Conservation (phyloP, 2,888 invertebrate genomes). For the Omphaloscelis lunosa region DNA sequence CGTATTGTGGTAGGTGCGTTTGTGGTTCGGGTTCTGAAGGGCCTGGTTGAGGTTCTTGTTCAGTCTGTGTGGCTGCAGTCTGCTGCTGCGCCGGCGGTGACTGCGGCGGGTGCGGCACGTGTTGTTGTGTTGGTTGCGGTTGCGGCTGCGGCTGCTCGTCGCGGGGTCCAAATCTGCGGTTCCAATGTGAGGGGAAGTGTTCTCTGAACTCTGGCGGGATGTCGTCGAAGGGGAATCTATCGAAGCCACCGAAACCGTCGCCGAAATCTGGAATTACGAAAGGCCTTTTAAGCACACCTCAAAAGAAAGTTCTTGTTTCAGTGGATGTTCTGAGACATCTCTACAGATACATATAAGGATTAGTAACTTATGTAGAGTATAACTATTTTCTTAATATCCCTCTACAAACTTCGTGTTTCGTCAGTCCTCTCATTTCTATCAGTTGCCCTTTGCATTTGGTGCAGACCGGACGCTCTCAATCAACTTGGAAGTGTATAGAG, state of each 20-base stretch:
- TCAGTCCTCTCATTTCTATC: too few species aligned
- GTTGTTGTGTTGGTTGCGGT: slow-evolving; percentile 69
- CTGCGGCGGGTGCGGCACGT: slow-evolving; percentile 70
- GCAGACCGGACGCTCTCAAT: too few species aligned
- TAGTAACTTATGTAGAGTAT: slow-evolving; percentile 17
- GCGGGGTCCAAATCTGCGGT: slow-evolving; percentile 81
- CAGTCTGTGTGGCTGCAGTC: slow-evolving; percentile 86
- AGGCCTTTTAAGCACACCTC: slow-evolving; percentile 75
- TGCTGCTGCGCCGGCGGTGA: slow-evolving; percentile 76
- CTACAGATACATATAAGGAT: slow-evolving; percentile 25
- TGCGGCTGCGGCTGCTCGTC: slow-evolving; percentile 78
- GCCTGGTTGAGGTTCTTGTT: slow-evolving; percentile 75
- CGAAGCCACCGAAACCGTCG: slow-evolving; percentile 88
- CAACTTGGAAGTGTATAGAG: too few species aligned
- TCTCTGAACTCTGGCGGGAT: slow-evolving; percentile 88
- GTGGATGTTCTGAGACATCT: slow-evolving; percentile 26
- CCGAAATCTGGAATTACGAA: slow-evolving; percentile 86
- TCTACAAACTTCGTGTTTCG: too few species aligned
- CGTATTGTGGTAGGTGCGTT: slow-evolving; percentile 91
- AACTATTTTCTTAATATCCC: too few species aligned
- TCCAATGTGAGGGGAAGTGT: slow-evolving; percentile 87
- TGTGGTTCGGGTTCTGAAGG: slow-evolving; percentile 74
- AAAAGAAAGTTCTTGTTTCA: slow-evolving; percentile 64
- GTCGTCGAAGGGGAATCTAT: slow-evolving; percentile 90
- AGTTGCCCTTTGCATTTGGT: too few species aligned